Percentiles rank a stretch among this genome's conserved stretches.
phyloP scores from a whole-genome alignment of 2,113 vertebrate species.

The Ailurus styani region DNA sequence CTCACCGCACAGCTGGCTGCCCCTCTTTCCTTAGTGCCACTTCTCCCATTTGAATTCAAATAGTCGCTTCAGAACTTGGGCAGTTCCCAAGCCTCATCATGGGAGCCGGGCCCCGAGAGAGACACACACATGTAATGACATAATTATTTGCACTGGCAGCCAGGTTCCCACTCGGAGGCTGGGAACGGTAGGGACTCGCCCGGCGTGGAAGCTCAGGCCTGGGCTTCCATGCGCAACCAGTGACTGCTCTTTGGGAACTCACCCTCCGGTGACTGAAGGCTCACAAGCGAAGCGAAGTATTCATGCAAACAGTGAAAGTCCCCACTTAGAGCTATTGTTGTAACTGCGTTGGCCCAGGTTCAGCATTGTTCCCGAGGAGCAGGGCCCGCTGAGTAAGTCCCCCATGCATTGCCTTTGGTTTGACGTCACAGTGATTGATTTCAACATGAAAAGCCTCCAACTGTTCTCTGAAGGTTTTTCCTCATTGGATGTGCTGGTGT shows the following conservation, averaged over 20 bases:
- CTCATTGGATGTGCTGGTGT: background rate
- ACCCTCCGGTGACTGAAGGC: background rate
- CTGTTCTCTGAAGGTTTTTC: background rate
- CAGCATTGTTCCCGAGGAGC: background rate
- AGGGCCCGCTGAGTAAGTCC: background rate
- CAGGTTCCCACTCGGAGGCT: background rate
- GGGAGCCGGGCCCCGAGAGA: constrained; percentile 12
- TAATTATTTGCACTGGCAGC: background rate
- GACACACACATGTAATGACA: background rate
- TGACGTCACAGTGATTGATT: background rate
- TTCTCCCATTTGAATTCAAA: background rate
- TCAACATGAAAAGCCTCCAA: background rate
- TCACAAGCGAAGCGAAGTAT: background rate
- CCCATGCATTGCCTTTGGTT: background rate
- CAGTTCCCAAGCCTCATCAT: background rate
- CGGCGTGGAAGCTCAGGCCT: background rate
- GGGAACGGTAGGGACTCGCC: background rate
- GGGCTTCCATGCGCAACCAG: background rate
- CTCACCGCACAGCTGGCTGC: background rate
- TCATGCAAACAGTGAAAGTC: background rate
- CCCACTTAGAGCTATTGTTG: background rate
- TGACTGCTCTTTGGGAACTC: background rate
- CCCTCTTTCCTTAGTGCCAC: background rate
- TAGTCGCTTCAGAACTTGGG: background rate
- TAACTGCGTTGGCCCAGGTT: background rate